A percentile compares a stretch with the other conserved stretches of the same genome.
Evolutionary conservation across 1,140 invertebrate species (phyloP).

Genomic region (Platyscapa corneri): DNA sequence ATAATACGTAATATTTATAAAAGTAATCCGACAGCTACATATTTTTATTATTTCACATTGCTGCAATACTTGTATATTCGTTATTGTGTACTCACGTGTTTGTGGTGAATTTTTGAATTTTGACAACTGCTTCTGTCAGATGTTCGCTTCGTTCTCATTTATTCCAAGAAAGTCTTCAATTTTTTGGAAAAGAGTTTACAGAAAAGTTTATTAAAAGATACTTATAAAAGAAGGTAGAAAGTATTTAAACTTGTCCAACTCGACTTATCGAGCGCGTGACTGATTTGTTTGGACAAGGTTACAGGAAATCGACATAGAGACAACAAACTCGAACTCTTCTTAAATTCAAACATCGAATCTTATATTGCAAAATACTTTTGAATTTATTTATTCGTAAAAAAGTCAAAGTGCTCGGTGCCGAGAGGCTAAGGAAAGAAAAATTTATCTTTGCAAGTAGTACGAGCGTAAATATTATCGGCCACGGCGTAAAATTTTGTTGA

Average conservation of each 20-base stretch:
- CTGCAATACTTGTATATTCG: neutral
- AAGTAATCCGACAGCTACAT: neutral
- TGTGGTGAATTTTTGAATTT: too few relatives aligned
- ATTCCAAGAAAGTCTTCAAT: neutral
- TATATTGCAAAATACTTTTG: neutral
- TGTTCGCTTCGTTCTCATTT: neutral
- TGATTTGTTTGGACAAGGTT: neutral
- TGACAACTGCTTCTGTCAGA: neutral
- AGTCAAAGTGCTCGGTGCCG: too few relatives aligned
- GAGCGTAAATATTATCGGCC: slow-evolving; percentile 3
- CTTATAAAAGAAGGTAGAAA: neutral
- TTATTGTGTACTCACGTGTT: slow-evolving; percentile 45
- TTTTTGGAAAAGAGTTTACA: neutral
- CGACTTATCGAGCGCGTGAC: slow-evolving; percentile 34
- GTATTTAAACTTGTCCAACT: slow-evolving; percentile 25
- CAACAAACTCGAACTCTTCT: neutral
- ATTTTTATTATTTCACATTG: neutral
- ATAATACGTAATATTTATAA: too few relatives aligned
- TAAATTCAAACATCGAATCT: neutral
- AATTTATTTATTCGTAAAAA: too few relatives aligned
- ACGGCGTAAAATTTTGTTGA: neutral
- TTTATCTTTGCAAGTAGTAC: slow-evolving; percentile 21
- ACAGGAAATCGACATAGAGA: neutral
- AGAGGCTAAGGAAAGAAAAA: neutral
- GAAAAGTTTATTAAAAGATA: neutral